Base-by-base conservation (phyloP, 2,797 vertebrate species). In the Benthosema pterotum region DNA sequence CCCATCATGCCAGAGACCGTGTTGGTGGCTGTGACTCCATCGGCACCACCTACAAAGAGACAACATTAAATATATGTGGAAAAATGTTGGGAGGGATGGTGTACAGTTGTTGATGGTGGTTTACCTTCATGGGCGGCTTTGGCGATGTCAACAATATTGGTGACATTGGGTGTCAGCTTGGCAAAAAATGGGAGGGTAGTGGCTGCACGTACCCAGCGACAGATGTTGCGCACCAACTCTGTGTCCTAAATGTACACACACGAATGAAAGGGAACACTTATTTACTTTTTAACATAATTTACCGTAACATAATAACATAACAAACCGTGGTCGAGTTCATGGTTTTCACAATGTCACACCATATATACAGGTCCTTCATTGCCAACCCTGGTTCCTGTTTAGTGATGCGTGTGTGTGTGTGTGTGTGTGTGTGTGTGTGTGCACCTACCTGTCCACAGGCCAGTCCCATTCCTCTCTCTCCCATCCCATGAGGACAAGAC, bases 151-250 rank as follows among this genome's bases (percentile, higher is more conserved):
- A 95, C 94, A 61, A 97, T 93, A 82, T 96, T 91, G 63, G 95
- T 91, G 0, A 91, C 88, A 1, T 91, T 91, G 68, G 97, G 96
- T 83, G 96, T 98, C 91, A 98, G 88, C 77, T 98, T 99, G 92
- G 97, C 97, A 87, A 98, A 99, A 90, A 98, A 98, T 0, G 96
- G 96, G 82, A 98, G 87, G 77, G 50, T 90, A 87, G 93, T 84
- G 86, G 97, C 93, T 83, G 93, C 94, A 63, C 95, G 94, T 68
- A 99, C 94, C 96, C 97, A 98, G 65, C 93, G 94, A 76, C 97
- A 99, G 92, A 99, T 99, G 94, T 98, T 98, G 68, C 94, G 91
- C 66, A 99, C 96, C 88, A 99, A 87, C 80, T 96, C 95, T 74
- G 96, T 93, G 91, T 98, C 95, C 97, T 98, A 83, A 90, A 86